Conservation (phyloP, 2,888 invertebrate species). For the Clistopyga incitator region DNA sequence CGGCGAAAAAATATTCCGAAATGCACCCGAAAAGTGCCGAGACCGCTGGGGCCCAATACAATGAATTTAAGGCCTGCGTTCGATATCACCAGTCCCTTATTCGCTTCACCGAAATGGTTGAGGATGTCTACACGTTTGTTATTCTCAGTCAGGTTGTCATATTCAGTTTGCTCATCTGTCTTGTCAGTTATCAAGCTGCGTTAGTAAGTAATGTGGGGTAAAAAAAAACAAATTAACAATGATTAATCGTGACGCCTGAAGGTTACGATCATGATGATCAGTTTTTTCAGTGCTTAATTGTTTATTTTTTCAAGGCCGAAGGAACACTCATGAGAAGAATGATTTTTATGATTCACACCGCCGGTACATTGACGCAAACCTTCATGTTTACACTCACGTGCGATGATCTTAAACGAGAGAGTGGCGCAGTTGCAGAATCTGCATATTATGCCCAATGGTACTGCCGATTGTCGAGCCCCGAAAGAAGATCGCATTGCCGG, state of each 20-base stretch:
- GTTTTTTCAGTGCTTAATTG: constrained; percentile 3
- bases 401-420: constrained; percentile 72
- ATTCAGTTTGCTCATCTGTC: constrained; percentile 70
- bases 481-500: constrained; percentile 62
- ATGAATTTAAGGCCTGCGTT: constrained; percentile 62
- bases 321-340: constrained; percentile 49
- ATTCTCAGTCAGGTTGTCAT: constrained; percentile 69
- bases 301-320: constrained; percentile 59
- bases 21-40: neutral
- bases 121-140: constrained; percentile 66
- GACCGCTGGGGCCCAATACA: neutral
- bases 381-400: constrained; percentile 72
- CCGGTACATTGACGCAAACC: constrained; percentile 63
- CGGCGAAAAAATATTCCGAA: constrained; percentile 1
- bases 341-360: constrained; percentile 62
- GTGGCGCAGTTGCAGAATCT: constrained; percentile 69
- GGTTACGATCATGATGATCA: neutral
- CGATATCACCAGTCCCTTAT: constrained; percentile 68
- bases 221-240: neutral
- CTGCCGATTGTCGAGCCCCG: constrained; percentile 52
- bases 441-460: constrained; percentile 74
- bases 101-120: constrained; percentile 63
- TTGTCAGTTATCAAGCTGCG: constrained; percentile 71
- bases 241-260: neutral
- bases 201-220: constrained; percentile 67